Conservation (phyloP, 2,797 vertebrate genomes). For the Cryptoprocta ferox region DNA sequence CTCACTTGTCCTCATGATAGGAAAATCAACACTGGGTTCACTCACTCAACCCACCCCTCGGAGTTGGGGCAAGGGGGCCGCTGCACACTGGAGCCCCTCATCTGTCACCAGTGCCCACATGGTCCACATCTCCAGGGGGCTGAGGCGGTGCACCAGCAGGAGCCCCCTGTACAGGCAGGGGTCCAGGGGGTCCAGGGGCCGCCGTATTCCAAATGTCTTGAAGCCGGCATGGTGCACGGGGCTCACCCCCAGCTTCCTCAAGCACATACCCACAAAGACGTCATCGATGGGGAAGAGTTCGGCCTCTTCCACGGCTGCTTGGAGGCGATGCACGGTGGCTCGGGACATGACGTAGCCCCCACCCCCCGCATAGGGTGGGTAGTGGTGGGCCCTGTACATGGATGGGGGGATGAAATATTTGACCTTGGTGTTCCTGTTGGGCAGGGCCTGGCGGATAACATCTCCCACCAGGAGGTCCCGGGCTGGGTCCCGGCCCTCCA, state of each 20-base stretch:
- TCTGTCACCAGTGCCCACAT: constrained; percentile 89
- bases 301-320: constrained; percentile 59
- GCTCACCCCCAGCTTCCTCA: constrained; percentile 85
- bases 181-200: constrained; percentile 85
- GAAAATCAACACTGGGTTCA: background rate
- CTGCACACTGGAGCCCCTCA: constrained; percentile 80
- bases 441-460: constrained; percentile 84
- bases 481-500: constrained; percentile 81
- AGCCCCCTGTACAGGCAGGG: constrained; percentile 88
- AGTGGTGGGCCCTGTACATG: constrained; percentile 86
- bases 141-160: constrained; percentile 88
- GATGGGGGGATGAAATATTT: constrained; percentile 88
- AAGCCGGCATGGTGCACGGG: constrained; percentile 87
- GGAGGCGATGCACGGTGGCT: constrained; percentile 82
- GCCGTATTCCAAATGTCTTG: constrained; percentile 88
- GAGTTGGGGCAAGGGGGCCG: background rate
- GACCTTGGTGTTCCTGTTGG: constrained; percentile 86
- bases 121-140: constrained; percentile 88
- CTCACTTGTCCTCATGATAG: background rate
- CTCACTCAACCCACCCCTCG: background rate
- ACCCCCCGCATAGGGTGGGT: constrained; percentile 87
- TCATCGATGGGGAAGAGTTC: constrained; percentile 91
- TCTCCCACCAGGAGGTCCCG: constrained; percentile 88
- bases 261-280: constrained; percentile 90
- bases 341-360: constrained; percentile 89